Evolutionary conservation across 2,113 vertebrate species (phyloP).

Genomic region (Capricornis sumatraensis): DNA sequence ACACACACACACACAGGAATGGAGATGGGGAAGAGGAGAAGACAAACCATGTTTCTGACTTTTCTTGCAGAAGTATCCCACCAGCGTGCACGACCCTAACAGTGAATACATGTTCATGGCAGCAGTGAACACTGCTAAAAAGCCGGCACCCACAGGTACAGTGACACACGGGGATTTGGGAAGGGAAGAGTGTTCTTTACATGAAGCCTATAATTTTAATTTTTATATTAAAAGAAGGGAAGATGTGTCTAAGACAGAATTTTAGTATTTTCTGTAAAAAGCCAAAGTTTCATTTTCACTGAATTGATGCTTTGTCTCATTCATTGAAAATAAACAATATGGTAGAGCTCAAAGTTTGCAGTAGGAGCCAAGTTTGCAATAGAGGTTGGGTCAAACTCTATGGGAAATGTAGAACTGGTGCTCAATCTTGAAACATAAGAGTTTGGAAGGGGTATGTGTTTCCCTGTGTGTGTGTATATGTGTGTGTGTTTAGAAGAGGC

Average conservation of each 20-base stretch:
- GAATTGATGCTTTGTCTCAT: neutral
- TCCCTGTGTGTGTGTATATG: neutral
- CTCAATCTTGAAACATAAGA: neutral
- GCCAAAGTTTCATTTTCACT: neutral
- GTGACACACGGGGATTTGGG: neutral
- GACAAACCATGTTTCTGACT: neutral
- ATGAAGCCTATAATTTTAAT: neutral
- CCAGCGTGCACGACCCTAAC: conserved; percentile 77
- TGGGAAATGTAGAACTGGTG: neutral
- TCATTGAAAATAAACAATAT: neutral
- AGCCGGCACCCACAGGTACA: conserved; percentile 70
- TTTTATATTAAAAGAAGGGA: neutral
- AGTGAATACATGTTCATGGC: conserved; percentile 88
- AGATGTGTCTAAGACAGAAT: neutral
- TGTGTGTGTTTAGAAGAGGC: neutral
- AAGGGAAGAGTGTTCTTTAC: neutral
- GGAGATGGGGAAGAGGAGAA: neutral
- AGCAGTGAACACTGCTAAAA: conserved; percentile 80
- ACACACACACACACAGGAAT: neutral
- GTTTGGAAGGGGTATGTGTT: neutral
- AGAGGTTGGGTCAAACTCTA: neutral
- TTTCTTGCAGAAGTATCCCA: conserved; percentile 74
- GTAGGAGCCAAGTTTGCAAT: neutral
- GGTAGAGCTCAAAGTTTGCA: neutral
- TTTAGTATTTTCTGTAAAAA: conserved; percentile 22